Base-by-base conservation (phyloP, 2,888 invertebrate species). In the Microctonus aethiopoides region DNA sequence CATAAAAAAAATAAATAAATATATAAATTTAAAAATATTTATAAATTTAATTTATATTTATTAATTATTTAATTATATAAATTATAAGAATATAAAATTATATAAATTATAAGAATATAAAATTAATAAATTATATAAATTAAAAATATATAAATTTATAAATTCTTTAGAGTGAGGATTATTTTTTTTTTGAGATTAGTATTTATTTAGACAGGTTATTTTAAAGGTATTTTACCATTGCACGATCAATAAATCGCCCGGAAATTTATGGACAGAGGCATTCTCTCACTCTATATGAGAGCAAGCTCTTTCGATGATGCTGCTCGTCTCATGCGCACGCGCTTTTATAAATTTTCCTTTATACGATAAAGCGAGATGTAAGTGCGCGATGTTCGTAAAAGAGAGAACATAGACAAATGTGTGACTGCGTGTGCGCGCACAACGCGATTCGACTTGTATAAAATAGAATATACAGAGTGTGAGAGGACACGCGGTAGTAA, bases 181-280 rank as follows among this genome's bases (percentile, higher is more conserved):
- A n/a, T n/a, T n/a, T n/a, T n/a, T n/a, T 13, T 10, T 26, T 10
- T n/a, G 20, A 16, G 34, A 29, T 26, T 54, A 52, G 64, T 54
- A 62, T 62, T 62, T 65, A 65, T 65, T 65, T 56, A 36, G 54
- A 63, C 52, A 56, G 65, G 54, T 16, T 65, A 65, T 68, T 71
- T 72, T 69, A 22, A 59, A 67, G 56, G 62, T 70, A 70, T 73
- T 73, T 73, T 52, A 63, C 60, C 60, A 67, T 66, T 41, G 34
- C 29, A 36, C 72, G 75, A 72, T 75, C 75, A 70, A 75, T 70
- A 71, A 73, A 73, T 73, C 73, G 68, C 66, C 70, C 65, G 41
- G 56, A 65, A 65, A 65, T 65, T 65, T 65, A 65, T 65, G 65
- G 65, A 65, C 65, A 56, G 65, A 54, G 69, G n/a, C 68, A 67